These are phyloP conservation scores for Tricholauxania praeusta DNA, from an alignment of 2,888 invertebrate genomes.

Conservation along the genomic window DNA sequence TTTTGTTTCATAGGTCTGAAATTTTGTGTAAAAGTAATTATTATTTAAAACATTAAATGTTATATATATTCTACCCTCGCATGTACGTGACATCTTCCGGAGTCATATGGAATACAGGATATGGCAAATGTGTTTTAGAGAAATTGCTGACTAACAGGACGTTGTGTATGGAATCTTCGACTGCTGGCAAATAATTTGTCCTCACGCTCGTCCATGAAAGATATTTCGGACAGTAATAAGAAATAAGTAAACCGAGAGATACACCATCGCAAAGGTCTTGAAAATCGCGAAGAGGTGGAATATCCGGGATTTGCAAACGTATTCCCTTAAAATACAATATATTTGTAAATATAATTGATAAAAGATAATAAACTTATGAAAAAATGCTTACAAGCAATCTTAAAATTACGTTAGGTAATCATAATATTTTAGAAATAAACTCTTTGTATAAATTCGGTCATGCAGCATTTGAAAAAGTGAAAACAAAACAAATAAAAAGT, in stretches of 20 bases:
- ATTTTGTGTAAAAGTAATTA: conserved; percentile 48
- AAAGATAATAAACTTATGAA: background rate
- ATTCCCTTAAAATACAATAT: conserved; percentile 70
- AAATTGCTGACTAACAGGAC: conserved; percentile 89
- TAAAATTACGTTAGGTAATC: background rate
- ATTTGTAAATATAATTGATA: conserved; percentile 3
- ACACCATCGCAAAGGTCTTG: conserved; percentile 93
- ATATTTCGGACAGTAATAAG: conserved; percentile 90
- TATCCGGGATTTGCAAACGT: conserved; percentile 70
- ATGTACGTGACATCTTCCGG: conserved; percentile 96
- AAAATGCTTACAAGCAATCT: background rate
- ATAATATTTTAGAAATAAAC: too few species aligned
- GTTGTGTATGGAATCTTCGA: conserved; percentile 88
- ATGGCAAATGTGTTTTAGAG: conserved; percentile 86
- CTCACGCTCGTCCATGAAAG: conserved; percentile 79
- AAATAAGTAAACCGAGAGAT: conserved; percentile 86
- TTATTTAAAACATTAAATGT: conserved; percentile 15
- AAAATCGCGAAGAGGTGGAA: conserved; percentile 82
- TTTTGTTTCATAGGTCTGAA: conserved; percentile 91
- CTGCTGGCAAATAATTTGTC: conserved; percentile 68
- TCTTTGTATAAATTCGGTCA: too few species aligned
- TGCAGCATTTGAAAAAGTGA: too few species aligned
- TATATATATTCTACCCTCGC: conserved; percentile 75
- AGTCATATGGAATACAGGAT: conserved; percentile 91
- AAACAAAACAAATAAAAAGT: too few species aligned